These are phyloP conservation scores for Hyposoter didymator DNA, from an alignment of 2,888 invertebrate genomes.

Conservation along the genomic window DNA sequence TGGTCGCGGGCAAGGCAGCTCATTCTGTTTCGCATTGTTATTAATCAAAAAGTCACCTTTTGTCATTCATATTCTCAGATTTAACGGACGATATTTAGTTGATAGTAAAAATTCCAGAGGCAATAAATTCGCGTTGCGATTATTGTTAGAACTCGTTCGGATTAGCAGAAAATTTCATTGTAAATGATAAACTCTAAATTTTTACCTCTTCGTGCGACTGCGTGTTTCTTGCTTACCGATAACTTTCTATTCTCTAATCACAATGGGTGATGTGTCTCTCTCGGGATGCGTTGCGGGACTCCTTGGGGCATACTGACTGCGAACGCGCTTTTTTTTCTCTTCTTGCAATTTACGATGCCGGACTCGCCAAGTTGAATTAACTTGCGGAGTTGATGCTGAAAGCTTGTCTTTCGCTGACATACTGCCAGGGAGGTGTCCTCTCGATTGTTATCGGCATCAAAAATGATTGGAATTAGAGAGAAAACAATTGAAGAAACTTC, in stretches of 20 bases:
- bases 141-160: not conserved
- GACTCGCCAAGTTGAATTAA: conserved; percentile 45
- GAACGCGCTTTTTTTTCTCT: conserved; percentile 22
- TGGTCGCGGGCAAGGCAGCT: not conserved
- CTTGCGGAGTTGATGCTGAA: conserved; percentile 21
- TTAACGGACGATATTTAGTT: no score
- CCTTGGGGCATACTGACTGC: conserved; percentile 36
- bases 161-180: conserved; percentile 22
- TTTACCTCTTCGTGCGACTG: conserved; percentile 64
- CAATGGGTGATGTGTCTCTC: conserved; percentile 61
- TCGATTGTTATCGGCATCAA: conserved; percentile 31
- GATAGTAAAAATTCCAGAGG: not conserved
- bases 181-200: conserved; percentile 60
- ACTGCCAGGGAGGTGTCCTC: conserved; percentile 40
- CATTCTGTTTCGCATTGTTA: not conserved
- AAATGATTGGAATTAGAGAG: not conserved
- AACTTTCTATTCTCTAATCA: conserved; percentile 71
- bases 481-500: not conserved
- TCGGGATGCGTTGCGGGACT: conserved; percentile 42
- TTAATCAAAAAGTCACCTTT: no score
- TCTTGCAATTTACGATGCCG: conserved; percentile 57
- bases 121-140: not conserved
- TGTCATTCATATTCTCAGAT: no score
- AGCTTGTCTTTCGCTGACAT: conserved; percentile 57
- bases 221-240: conserved; percentile 33